Percentiles rank a stretch among this genome's conserved stretches.
phyloP scores from a whole-genome alignment of 2,797 vertebrate genomes.

The Enteromius fasciolatus region DNA sequence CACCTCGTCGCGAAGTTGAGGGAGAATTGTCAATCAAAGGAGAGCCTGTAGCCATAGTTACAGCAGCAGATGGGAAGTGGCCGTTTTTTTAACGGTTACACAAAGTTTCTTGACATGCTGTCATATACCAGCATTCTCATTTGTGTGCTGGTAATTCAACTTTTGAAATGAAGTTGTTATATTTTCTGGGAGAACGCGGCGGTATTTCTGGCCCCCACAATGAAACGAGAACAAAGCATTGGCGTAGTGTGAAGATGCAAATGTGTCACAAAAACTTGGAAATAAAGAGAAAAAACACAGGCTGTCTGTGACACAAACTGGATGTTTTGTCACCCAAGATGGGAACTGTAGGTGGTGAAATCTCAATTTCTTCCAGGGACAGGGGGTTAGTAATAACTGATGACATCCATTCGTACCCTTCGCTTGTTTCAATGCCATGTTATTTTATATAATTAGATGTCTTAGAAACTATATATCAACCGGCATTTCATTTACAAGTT shows the following conservation, averaged over 20 bases:
- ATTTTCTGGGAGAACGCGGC: background rate
- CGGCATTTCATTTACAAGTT: background rate
- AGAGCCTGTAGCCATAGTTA: constrained; percentile 39
- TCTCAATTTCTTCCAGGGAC: constrained; percentile 48
- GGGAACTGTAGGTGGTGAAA: constrained; percentile 54
- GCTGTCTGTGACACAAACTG: constrained; percentile 41
- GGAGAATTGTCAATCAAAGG: constrained; percentile 46
- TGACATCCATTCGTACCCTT: constrained; percentile 31
- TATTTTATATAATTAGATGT: constrained; percentile 19
- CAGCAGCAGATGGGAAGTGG: constrained; percentile 45
- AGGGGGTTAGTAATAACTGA: constrained; percentile 53
- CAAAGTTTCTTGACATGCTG: constrained; percentile 42
- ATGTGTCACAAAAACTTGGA: constrained; percentile 43
- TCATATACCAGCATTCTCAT: constrained; percentile 33
- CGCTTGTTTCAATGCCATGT: constrained; percentile 13
- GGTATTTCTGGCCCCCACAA: constrained; percentile 9
- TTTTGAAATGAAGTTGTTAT: constrained; percentile 36
- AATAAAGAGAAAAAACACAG: constrained; percentile 38
- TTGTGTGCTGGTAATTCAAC: constrained; percentile 47
- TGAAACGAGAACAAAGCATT: constrained; percentile 40
- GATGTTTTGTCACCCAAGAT: constrained; percentile 49
- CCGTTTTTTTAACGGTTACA: constrained; percentile 20
- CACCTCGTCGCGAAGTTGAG: constrained; percentile 27
- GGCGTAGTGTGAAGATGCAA: constrained; percentile 44
- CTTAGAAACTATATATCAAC: background rate